A percentile compares a stretch with the other conserved stretches of the same genome.
Conservation (phyloP, 2,888 invertebrate genomes). For the Psylliodes chrysocephalus region DNA sequence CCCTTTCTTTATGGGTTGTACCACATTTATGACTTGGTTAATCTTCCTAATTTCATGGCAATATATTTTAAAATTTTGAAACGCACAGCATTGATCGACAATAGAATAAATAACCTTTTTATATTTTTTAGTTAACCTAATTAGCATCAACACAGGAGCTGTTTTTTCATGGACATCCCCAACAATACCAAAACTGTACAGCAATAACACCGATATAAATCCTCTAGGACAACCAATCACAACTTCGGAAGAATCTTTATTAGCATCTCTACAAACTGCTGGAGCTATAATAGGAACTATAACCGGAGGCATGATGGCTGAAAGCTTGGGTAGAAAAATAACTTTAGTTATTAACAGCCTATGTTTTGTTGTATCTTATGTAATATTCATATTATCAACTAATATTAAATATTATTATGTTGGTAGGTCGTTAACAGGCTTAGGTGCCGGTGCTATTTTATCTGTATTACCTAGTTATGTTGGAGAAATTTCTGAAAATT, state of each 20-base stretch:
- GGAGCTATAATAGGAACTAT: constrained; percentile 40
- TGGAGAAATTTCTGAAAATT: constrained; percentile 83
- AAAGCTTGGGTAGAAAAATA: constrained; percentile 70
- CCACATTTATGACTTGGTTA: no score
- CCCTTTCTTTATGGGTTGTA: no score
- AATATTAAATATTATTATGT: constrained; percentile 57
- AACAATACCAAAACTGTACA: constrained; percentile 13
- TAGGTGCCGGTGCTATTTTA: constrained; percentile 74
- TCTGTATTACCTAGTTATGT: constrained; percentile 84
- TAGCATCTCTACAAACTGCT: constrained; percentile 37
- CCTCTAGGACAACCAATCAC: constrained; percentile 20
- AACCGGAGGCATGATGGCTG: constrained; percentile 18
- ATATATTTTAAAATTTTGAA: no score
- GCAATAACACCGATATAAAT: constrained; percentile 1
- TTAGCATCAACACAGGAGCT: no score
- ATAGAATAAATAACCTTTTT: neutral
- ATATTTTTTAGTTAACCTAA: no score
- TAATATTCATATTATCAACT: neutral
- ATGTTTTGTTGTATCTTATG: constrained; percentile 43
- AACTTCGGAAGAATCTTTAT: constrained; percentile 35
- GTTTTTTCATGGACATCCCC: constrained; percentile 27
- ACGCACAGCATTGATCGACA: no score
- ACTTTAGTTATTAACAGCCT: constrained; percentile 66
- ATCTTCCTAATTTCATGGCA: no score
- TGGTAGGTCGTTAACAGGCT: constrained; percentile 70